Evolutionary conservation across 2,888 invertebrate species (phyloP).

Genomic region (Autographa gamma): DNA sequence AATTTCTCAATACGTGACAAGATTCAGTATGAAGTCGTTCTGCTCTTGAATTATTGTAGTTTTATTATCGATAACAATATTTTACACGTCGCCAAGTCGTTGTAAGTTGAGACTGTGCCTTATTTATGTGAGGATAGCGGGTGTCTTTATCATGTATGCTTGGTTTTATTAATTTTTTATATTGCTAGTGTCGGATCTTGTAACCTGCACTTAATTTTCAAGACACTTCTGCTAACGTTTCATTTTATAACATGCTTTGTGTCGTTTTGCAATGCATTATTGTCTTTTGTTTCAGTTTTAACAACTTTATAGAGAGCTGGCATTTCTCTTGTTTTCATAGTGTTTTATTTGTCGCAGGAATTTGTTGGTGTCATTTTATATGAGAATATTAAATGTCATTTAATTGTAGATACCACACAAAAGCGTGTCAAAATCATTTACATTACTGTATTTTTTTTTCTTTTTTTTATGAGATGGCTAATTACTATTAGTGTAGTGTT

Average conservation of each 20-base stretch:
- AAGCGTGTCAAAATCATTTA: too few relatives aligned
- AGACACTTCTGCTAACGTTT: constrained; percentile 54
- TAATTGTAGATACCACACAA: too few relatives aligned
- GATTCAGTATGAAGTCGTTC: constrained; percentile 79
- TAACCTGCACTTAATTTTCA: constrained; percentile 68
- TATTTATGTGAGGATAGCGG: constrained; percentile 77
- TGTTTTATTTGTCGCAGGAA: not conserved
- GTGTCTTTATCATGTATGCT: constrained; percentile 71
- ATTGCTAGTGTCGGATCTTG: constrained; percentile 62
- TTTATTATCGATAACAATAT: constrained; percentile 85
- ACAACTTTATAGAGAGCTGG: not conserved
- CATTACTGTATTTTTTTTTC: too few relatives aligned
- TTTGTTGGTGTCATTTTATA: not conserved
- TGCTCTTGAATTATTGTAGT: constrained; percentile 76
- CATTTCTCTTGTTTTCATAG: not conserved
- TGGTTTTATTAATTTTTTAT: constrained; percentile 67
- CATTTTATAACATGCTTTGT: constrained; percentile 51
- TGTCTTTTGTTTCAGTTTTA: constrained; percentile 4
- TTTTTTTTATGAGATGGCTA: too few relatives aligned
- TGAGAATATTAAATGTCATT: too few relatives aligned
- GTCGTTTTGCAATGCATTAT: constrained; percentile 19
- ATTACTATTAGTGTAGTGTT: too few relatives aligned
- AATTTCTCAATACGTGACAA: constrained; percentile 85
- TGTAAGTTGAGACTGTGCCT: constrained; percentile 76
- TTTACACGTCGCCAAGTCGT: constrained; percentile 84